Evolutionary conservation across 2,888 invertebrate species (phyloP).

Genomic region (Drosophila paracracens): DNA sequence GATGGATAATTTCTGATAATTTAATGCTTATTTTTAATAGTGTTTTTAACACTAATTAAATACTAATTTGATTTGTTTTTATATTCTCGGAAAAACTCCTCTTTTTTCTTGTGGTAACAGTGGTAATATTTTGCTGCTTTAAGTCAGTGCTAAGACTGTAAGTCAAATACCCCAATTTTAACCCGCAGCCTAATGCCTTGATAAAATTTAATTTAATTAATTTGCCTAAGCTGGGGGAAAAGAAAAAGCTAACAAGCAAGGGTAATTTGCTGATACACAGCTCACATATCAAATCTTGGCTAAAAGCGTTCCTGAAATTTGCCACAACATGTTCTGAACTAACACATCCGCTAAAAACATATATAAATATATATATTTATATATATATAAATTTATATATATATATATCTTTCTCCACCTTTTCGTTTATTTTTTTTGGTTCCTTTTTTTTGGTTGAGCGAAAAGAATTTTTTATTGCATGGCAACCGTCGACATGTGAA

Average conservation of each 20-base stretch:
- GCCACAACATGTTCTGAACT: background rate
- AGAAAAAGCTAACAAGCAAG: background rate
- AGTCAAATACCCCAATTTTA: background rate
- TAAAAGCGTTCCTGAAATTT: background rate
- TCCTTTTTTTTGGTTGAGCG: background rate
- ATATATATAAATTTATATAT: background rate
- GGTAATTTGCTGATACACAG: conserved; percentile 1
- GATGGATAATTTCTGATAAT: background rate
- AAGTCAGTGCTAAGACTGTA: background rate
- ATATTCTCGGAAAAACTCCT: background rate
- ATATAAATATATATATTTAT: background rate
- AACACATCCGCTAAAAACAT: background rate
- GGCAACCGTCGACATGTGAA: conserved; percentile 44
- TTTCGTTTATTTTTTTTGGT: background rate
- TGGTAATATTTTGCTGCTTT: background rate
- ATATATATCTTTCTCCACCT: background rate
- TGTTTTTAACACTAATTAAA: background rate
- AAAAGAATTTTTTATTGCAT: conserved; percentile 37
- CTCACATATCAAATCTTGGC: conserved; percentile 25
- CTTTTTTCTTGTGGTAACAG: background rate
- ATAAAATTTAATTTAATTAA: conserved; percentile 16
- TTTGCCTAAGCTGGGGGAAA: background rate
- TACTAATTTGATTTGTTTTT: background rate
- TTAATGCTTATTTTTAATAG: background rate
- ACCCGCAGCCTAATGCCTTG: background rate